Base-by-base conservation (phyloP, 2,113 vertebrate species). In the Prinia subflava region DNA sequence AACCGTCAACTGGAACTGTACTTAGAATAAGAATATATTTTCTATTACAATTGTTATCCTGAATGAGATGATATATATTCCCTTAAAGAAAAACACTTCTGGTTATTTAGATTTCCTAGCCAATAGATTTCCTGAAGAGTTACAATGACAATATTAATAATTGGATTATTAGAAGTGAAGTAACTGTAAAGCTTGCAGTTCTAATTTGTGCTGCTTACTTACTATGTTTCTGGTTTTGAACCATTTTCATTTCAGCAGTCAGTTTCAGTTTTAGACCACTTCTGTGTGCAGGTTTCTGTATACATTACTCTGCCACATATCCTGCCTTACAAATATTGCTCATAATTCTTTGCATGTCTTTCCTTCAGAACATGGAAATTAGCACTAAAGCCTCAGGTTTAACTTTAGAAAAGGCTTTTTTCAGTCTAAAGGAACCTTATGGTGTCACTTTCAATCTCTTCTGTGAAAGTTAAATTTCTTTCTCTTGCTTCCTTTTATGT, bases 401-500 rank as follows among this genome's bases (percentile, higher is more conserved):
- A 75, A 41, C 56, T 92, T 90, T 75, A 88, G 53, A 90, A 93
- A 77, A 87, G 57, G 7, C 15, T 68, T 94, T 94, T 86, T 96
- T 70, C 47, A 82, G n/a, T 83, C 57, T 78, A 78, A 90, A 92
- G 42, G 83, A 89, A 92, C 94, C 83, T 73, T 64, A 22, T 0
- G 8, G 93, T 93, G 90, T 96, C 86, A 87, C 44, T 93, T 96
- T 87, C 73, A 87, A 20, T 94, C 85, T 88, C 60, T 94, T 42
- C 49, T 64, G 64, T 94, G 93, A 59, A 96, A 89, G 92, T 74
- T 95, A 71, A 73, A 84, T 94, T 97, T 96, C 83, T 94, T 89
- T 91, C 76, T 93, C 73, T 95, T 90, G 31, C 83, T 89, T 95
- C 78, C 89, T 94, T 96, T 96, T 92, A 96, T 94, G 95, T 94